Conservation (phyloP, 2,888 invertebrate genomes). For the Bedellia somnulentella region DNA sequence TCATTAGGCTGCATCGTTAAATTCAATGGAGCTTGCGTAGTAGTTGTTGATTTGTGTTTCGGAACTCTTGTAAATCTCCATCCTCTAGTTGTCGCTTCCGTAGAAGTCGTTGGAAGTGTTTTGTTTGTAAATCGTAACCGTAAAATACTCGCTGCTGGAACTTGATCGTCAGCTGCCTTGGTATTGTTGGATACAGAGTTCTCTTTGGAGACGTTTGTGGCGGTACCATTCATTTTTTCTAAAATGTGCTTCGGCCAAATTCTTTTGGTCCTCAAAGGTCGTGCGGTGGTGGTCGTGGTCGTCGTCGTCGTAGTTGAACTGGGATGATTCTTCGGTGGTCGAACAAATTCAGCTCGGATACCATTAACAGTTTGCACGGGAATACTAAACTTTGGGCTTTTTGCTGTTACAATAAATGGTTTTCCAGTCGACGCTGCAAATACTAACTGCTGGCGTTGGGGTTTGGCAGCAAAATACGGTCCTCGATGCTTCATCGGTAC, state of each 20-base stretch:
- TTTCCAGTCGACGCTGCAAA: conserved; percentile 27
- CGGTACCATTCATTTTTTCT: conserved; percentile 22
- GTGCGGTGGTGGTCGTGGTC: conserved; percentile 32
- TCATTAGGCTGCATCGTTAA: conserved; percentile 28
- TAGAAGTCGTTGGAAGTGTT: conserved; percentile 14
- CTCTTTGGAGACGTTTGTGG: conserved; percentile 9
- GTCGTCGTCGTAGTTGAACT: conserved; percentile 18
- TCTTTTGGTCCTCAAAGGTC: conserved; percentile 38
- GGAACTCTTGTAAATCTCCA: conserved; percentile 39
- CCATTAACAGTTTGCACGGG: conserved; percentile 45
- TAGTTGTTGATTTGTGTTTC: conserved; percentile 21
- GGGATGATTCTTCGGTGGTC: conserved; percentile 25
- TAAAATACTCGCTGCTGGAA: conserved; percentile 1
- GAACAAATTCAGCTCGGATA: conserved; percentile 31
- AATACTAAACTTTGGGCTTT: conserved; percentile 31
- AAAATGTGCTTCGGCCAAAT: conserved; percentile 45
- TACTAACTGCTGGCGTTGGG: conserved; percentile 16
- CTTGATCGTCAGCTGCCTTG: conserved; percentile 14
- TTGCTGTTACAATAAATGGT: conserved; percentile 18
- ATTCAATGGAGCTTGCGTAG: conserved; percentile 1
- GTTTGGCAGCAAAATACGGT: conserved; percentile 9
- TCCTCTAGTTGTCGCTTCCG: conserved; percentile 15
- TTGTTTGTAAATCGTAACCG: conserved; percentile 2
- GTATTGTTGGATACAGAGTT: conserved; percentile 16
- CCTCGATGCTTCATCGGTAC: conserved; percentile 18